phyloP scores from a whole-genome alignment of 2,797 vertebrate species.

The Echeneis naucrates region DNA sequence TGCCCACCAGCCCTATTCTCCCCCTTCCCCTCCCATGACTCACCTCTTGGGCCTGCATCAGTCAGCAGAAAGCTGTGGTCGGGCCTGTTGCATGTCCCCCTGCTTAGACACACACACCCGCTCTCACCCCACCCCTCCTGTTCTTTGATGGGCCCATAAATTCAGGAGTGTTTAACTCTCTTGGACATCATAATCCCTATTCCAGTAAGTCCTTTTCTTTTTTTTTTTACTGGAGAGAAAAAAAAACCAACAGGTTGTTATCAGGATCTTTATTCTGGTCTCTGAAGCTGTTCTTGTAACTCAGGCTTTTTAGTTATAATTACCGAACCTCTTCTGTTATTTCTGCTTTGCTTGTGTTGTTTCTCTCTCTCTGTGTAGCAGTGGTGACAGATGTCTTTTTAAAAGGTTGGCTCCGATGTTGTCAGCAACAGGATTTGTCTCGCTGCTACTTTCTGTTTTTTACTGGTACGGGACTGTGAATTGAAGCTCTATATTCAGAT shows the following conservation, averaged over 20 bases:
- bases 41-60: constrained; percentile 78
- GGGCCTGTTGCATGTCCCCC: constrained; percentile 54
- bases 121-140: constrained; percentile 49
- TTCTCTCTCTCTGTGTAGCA: background rate
- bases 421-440: constrained; percentile 14
- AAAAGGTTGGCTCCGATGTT: constrained; percentile 2
- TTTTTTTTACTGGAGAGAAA: constrained; percentile 45
- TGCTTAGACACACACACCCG: constrained; percentile 8
- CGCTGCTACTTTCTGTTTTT: background rate
- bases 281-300: constrained; percentile 43
- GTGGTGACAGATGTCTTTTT: constrained; percentile 14
- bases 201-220: constrained; percentile 81
- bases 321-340: constrained; percentile 20
- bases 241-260: constrained; percentile 74
- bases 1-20: constrained; percentile 18
- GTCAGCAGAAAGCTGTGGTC: constrained; percentile 83
- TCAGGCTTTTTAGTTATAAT: constrained; percentile 41
- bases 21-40: constrained; percentile 71
- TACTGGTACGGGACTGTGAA: background rate
- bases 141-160: constrained; percentile 87
- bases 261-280: constrained; percentile 52
- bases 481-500: constrained; percentile 16
- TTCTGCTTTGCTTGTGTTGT: constrained; percentile 12
- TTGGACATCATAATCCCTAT: constrained; percentile 85
- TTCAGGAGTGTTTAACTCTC: constrained; percentile 83